Percentiles rank a stretch among this genome's conserved stretches.
Evolutionary conservation across 2,888 invertebrate species (phyloP).

Genomic region (Calliopum simillimum): DNA sequence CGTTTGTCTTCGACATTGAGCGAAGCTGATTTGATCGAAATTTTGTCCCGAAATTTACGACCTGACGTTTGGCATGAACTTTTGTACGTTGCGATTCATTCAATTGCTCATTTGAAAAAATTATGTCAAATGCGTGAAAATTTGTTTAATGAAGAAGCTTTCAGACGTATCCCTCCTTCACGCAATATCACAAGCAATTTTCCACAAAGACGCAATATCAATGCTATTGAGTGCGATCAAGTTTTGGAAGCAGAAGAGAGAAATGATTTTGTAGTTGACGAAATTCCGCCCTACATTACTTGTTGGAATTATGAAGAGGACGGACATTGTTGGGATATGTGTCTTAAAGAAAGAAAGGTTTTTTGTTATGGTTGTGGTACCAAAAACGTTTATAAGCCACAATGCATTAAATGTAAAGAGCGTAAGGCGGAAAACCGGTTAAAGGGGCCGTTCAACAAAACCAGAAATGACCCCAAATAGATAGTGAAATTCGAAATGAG

Average conservation of each 20-base stretch:
- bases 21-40: slow-evolving; percentile 11
- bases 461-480: neutral
- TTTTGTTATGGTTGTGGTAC: slow-evolving; percentile 30
- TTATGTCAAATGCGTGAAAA: slow-evolving; percentile 12
- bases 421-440: neutral
- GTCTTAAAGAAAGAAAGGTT: neutral
- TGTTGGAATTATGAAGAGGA: slow-evolving; percentile 16
- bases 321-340: slow-evolving; percentile 12
- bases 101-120: slow-evolving; percentile 11
- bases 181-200: neutral
- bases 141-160: slow-evolving; percentile 3
- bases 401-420: neutral
- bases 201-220: neutral
- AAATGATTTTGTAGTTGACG: no score
- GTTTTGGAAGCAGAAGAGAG: no score
- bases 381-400: slow-evolving; percentile 20
- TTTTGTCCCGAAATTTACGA: neutral
- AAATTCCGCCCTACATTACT: no score
- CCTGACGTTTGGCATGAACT: neutral
- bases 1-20: neutral
- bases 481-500: no score
- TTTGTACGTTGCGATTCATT: slow-evolving; percentile 1
- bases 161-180: neutral
- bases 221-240: neutral
- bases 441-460: neutral